Conservation (phyloP, 2,797 vertebrate genomes). For the Ataeniobius toweri region DNA sequence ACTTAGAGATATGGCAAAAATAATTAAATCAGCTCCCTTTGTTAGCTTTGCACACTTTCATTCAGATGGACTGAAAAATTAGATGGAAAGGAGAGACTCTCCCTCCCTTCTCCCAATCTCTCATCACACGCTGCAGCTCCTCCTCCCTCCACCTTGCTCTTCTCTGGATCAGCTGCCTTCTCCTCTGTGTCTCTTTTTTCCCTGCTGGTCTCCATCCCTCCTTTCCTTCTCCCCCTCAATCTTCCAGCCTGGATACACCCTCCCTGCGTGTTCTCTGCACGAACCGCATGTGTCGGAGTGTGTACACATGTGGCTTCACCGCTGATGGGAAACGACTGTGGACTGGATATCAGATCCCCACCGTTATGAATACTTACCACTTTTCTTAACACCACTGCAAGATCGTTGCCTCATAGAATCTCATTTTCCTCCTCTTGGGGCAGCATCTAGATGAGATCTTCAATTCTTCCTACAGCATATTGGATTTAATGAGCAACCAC, state of each 20-base stretch:
- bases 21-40: constrained; percentile 60
- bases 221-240: constrained; percentile 53
- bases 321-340: constrained; percentile 69
- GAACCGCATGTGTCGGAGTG: constrained; percentile 62
- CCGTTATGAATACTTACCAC: constrained; percentile 52
- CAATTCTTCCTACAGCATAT: constrained; percentile 65
- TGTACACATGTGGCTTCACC: constrained; percentile 59
- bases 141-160: constrained; percentile 74
- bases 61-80: constrained; percentile 43
- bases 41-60: constrained; percentile 52
- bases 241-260: constrained; percentile 59
- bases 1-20: constrained; percentile 53
- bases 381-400: constrained; percentile 54
- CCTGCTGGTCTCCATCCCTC: constrained; percentile 66
- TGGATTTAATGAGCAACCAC: constrained; percentile 80
- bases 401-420: constrained; percentile 55
- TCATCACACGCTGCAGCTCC: constrained; percentile 63
- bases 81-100: constrained; percentile 39
- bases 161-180: constrained; percentile 61
- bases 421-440: constrained; percentile 55
- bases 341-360: constrained; percentile 71
- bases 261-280: constrained; percentile 37
- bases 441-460: constrained; percentile 73
- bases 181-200: constrained; percentile 54
- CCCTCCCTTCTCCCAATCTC: constrained; percentile 53